Conservation (phyloP, 2,888 invertebrate genomes). For the Agonopterix arenella region DNA sequence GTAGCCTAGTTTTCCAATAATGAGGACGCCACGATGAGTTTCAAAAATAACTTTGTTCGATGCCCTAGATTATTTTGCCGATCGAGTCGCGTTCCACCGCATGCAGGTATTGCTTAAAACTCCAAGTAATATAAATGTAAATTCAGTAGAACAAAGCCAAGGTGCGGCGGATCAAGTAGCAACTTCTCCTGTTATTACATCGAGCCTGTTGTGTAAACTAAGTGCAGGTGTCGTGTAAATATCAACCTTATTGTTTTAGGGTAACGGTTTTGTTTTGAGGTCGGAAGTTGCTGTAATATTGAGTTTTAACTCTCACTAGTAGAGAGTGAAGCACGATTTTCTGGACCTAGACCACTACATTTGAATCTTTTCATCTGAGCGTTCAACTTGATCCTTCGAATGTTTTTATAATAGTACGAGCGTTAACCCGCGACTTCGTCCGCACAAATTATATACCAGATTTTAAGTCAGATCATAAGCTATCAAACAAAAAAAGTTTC, state of each 20-base stretch:
- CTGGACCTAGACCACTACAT: too few relatives aligned
- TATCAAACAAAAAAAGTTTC: too few relatives aligned
- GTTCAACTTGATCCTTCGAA: too few relatives aligned
- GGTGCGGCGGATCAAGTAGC: slow-evolving; percentile 27
- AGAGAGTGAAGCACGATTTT: too few relatives aligned
- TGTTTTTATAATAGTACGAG: too few relatives aligned
- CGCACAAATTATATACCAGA: too few relatives aligned
- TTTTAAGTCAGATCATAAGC: too few relatives aligned
- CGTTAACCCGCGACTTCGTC: too few relatives aligned
- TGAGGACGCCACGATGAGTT: too few relatives aligned
- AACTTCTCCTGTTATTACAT: slow-evolving; percentile 28
- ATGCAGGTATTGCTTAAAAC: slow-evolving; percentile 47
- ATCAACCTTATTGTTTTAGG: slow-evolving; percentile 1
- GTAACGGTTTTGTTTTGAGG: not conserved
- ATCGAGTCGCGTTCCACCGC: slow-evolving; percentile 1
- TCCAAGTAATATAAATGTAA: slow-evolving; percentile 55
- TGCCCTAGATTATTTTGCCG: slow-evolving; percentile 1
- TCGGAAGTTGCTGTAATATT: not conserved
- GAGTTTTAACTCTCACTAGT: not conserved
- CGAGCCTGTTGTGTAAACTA: not conserved
- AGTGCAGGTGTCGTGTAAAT: not conserved
- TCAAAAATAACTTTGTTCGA: not conserved
- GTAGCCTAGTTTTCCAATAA: too few relatives aligned
- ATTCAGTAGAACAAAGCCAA: slow-evolving; percentile 36
- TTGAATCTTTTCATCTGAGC: too few relatives aligned